Base-by-base conservation (phyloP, 2,113 vertebrate species). In the Steatornis caripensis region DNA sequence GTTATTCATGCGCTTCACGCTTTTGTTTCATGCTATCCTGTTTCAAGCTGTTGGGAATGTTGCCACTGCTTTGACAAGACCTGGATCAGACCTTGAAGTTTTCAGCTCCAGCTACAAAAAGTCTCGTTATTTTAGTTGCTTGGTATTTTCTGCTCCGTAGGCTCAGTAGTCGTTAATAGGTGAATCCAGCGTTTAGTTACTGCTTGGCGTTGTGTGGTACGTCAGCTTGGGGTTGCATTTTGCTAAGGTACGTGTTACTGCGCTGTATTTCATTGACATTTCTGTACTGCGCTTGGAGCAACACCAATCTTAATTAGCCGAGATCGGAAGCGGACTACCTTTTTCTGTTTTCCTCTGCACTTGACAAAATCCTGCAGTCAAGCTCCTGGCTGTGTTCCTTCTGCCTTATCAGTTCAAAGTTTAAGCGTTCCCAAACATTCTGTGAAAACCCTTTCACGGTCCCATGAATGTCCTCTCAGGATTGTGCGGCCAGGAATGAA, bases 81-180 rank as follows among this genome's bases (percentile, higher is more conserved):
- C 83, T 86, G 80, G 62, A 75, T 34, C 76, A 61, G 15, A 51
- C 32, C 34, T 68, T 45, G 55, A 39, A 12, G 14, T 69, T 93
- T 95, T 68, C 41, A 20, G 30, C 83, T 70, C 30, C 39, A 11
- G 65, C 72, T 87, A 55, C 36, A 57, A 14, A 82, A 64, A 39
- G 15, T 24, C 45, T 70, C 19, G 17, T 92, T 72, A 16, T 53
- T 91, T 57, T 60, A 26, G 43, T 32, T 55, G 18, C 5, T 49
- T 21, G 77, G 23, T 19, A 8, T 41, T 93, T 90, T 74, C 17
- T 58, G 0, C 49, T 27, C 11, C 4, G 6, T 15, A 66, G 64
- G 37, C 43, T 90, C 21, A 3, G 13, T 37, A 46, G 23, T 29
- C 0, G 0, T 15, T 27, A 29, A 4, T 3, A 17, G 26, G 4